phyloP scores from a whole-genome alignment of 1,140 invertebrate species.

The Orchestia grillus region DNA sequence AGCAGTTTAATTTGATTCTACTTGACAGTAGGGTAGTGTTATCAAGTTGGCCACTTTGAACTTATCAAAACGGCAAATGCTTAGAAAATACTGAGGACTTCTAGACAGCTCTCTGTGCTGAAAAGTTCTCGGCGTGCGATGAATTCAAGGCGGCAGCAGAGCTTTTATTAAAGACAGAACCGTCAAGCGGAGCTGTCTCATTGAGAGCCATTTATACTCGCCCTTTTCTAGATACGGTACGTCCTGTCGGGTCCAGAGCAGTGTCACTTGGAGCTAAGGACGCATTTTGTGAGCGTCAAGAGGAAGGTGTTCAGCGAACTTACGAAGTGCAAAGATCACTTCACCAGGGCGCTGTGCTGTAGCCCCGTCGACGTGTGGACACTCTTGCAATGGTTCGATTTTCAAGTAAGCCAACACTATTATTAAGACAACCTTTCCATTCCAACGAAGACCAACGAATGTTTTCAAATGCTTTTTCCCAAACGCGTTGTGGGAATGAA shows the following conservation, averaged over 20 bases:
- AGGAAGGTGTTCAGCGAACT: not conserved
- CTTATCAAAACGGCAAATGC: not conserved
- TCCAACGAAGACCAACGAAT: not conserved
- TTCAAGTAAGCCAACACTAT: not conserved
- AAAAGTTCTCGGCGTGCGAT: not conserved
- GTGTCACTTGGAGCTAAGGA: not conserved
- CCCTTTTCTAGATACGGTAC: not conserved
- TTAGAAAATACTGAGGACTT: not conserved
- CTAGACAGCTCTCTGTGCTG: not conserved
- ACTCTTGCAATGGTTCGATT: not conserved
- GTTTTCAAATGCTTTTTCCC: not conserved
- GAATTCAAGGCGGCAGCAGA: not conserved
- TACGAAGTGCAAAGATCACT: not conserved
- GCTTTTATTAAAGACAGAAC: not conserved
- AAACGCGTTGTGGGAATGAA: not conserved
- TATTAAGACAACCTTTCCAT: too few species aligned
- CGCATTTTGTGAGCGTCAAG: not conserved
- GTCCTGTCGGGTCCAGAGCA: not conserved
- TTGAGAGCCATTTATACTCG: not conserved
- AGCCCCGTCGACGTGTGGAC: not conserved
- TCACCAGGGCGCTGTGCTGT: too few species aligned
- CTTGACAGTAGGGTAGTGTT: not conserved
- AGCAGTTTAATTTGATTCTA: not conserved
- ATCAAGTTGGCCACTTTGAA: not conserved
- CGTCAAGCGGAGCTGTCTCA: not conserved